Evolutionary conservation across 2,888 invertebrate genomes (phyloP), one percentile per base, ranked within the genome.

Genomic region (Leucophora obtusa): DNA sequence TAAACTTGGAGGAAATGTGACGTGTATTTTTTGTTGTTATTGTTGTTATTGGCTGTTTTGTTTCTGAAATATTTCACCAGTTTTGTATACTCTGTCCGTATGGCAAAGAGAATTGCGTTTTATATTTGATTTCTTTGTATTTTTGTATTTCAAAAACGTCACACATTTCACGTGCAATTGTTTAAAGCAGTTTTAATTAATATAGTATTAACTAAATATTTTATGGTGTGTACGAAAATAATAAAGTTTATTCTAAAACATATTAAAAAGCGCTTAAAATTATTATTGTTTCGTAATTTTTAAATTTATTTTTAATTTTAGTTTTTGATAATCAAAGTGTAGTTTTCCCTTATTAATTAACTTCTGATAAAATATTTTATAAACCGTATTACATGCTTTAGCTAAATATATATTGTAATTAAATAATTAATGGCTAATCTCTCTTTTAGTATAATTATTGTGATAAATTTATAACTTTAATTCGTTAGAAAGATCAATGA

Each of bases 41-140:
- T 77, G 38, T 9, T 70, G 38, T 65, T 77, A 71, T 65, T 77
- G 75, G 58, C 51, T 58, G 18, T 33, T 51, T 73, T 59, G 1
- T 58, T 50, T 33, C 4, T 35, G 8, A 14, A 8, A 28, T 58
- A 59, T 68, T 53, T 66, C 53, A 47, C n/a, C 68, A 60, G 38
- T 9, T 62, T 69, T 70, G 35, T 51, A 21, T n/a, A 47, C 43
- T 60, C 28, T 28, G 14, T 53, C 18, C 4, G 7, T 28, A 4
- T 21, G 21, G 2, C 21, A 21, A 59, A 53, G n/a, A 5, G 15
- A 71, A 77, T 71, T 66, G 59, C 71, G 71, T 77, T 77, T 51
- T 65, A 70, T 65, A 15, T 63, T 69, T 51, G 21, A 14, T 62
- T 50, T 14, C 2, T 28, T 60, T 18, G 6, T 69, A 11, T 28